Evolutionary conservation across 2,797 vertebrate genomes (phyloP).

Genomic region (Coregonus suidteri): DNA sequence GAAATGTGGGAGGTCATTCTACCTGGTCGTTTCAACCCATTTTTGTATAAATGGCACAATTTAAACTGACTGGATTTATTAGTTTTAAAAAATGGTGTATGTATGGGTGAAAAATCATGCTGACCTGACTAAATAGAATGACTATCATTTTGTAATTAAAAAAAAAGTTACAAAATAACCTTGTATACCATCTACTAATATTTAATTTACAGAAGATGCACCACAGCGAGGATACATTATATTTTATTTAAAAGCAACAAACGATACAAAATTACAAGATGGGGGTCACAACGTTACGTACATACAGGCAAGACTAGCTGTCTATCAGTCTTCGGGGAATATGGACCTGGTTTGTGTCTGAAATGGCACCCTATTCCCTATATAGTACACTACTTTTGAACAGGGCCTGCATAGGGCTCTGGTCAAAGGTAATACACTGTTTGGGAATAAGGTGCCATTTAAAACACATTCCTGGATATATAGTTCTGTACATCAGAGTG

Average conservation of each 20-base stretch:
- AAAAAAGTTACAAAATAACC: not conserved
- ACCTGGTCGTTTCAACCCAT: not conserved
- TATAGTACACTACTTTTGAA: conserved; percentile 27
- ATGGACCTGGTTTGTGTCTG: conserved; percentile 58
- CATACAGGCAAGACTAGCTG: conserved; percentile 73
- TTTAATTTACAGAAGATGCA: conserved; percentile 47
- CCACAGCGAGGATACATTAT: conserved; percentile 66
- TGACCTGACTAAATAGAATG: conserved; percentile 7
- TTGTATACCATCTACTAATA: not conserved
- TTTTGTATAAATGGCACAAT: not conserved
- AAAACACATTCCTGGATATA: not conserved
- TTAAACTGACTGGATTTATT: not conserved
- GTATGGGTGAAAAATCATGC: not conserved
- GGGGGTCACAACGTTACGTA: conserved; percentile 66
- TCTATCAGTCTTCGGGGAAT: conserved; percentile 63
- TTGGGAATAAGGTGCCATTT: not conserved
- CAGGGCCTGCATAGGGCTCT: not conserved
- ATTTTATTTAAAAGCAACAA: conserved; percentile 82
- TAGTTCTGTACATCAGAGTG: conserved; percentile 38
- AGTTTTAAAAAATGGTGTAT: not conserved
- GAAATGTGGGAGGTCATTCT: not conserved
- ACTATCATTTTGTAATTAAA: not conserved
- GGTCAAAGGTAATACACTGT: not conserved
- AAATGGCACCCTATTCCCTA: conserved; percentile 26
- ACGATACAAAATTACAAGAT: conserved; percentile 82